Evolutionary conservation across 2,113 vertebrate genomes (phyloP).

Genomic region (Tychaedon coryphoeus): DNA sequence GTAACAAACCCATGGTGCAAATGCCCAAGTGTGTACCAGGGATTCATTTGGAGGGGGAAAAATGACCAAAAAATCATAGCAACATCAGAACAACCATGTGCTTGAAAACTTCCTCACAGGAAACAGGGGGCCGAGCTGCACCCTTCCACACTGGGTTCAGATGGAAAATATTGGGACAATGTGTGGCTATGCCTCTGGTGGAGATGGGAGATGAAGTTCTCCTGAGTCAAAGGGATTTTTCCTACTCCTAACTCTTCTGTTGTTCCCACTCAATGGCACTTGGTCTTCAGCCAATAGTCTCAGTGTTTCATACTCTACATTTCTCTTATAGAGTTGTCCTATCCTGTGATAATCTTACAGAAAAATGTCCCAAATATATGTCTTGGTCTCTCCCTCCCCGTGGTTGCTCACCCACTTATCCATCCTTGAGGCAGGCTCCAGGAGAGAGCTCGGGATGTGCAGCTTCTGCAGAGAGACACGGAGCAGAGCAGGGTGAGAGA

Average conservation of each 20-base stretch:
- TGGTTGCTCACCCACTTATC: conserved; percentile 52
- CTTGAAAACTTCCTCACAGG: background rate
- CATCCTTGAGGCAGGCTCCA: conserved; percentile 70
- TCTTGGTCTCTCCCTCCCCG: background rate
- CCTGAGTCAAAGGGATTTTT: background rate
- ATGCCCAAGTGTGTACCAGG: background rate
- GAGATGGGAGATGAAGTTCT: background rate
- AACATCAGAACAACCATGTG: background rate
- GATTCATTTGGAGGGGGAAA: background rate
- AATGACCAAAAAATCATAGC: background rate
- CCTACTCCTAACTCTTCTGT: background rate
- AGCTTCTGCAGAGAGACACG: conserved; percentile 75
- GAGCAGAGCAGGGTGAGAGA: background rate
- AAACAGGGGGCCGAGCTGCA: background rate
- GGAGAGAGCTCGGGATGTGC: conserved; percentile 73
- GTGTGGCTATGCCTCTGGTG: background rate
- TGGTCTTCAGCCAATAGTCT: background rate
- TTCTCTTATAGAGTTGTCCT: background rate
- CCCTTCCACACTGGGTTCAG: background rate
- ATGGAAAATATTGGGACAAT: background rate
- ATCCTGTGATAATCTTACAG: background rate
- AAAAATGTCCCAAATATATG: background rate
- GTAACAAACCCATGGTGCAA: background rate
- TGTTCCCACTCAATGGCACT: background rate
- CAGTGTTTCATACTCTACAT: background rate